Base-by-base conservation (phyloP, 2,113 vertebrate genomes). In the Spizaetus ornatus region DNA sequence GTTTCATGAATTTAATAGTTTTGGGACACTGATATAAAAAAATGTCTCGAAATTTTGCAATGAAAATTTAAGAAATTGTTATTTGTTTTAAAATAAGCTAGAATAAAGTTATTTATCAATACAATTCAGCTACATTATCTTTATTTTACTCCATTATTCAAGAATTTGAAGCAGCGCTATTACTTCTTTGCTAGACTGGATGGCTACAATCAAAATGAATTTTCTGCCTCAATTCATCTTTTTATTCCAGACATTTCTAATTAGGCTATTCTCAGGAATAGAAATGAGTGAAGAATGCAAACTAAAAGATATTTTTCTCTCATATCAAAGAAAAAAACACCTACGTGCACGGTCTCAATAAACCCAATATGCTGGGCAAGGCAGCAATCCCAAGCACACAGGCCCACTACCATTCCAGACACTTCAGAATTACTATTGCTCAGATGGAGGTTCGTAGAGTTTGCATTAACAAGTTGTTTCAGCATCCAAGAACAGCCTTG, bases 181-280 rank as follows among this genome's bases (percentile, higher is more conserved):
- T 94, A 59, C 27, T 67, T 81, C 45, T 78, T 91, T 47, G 47
- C 52, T 79, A 93, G 77, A 61, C 43, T 84, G 36, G 31, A 72
- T 52, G 42, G 40, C 50, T 95, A 47, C 55, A 78, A 62, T 81
- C 47, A 90, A 88, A 93, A 82, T 31, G 7, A 78, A 82, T 96
- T 94, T 97, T 92, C 79, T 97, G 76, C 59, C 69, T 93, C 86
- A 96, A 74, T 11, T 72, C 76, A 71, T 19, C 47, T 62, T 91
- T 93, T 93, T 63, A 76, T 61, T 95, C 17, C 38, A 56, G 43
- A 43, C 48, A 52, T 73, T 84, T 89, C 48, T 91, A 89, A 88
- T 84, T 79, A 81, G 18, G 11, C 12, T 84, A 36, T 71, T 58
- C 56, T 93, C 84, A 59, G 65, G 56, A 83, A 90, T 2, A 10